Percentiles rank a stretch among this genome's conserved stretches.
These are phyloP conservation scores for Aspiorhynchus laticeps DNA, from an alignment of 2,113 vertebrate species.

Conservation along the genomic window DNA sequence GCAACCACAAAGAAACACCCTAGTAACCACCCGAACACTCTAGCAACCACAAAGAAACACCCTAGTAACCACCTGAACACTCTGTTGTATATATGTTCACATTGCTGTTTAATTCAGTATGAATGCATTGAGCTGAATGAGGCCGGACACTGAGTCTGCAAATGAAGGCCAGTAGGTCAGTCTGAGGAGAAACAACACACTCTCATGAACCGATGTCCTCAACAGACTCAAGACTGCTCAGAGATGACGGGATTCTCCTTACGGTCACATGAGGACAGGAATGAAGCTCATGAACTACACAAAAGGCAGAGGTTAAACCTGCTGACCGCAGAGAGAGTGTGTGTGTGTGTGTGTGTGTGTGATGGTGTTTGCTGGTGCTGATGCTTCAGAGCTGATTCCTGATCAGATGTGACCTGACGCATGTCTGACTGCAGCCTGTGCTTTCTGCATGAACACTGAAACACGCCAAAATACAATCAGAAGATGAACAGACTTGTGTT, in stretches of 20 bases:
- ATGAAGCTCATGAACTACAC: background rate
- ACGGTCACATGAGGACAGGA: background rate
- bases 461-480: background rate
- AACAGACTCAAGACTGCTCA: background rate
- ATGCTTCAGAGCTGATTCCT: background rate
- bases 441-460: background rate
- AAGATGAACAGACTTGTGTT: background rate
- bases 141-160: background rate
- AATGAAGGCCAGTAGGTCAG: conserved; percentile 8
- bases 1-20: background rate
- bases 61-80: no score
- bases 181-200: background rate
- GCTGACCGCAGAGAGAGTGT: no score
- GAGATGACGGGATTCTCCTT: background rate
- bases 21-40: no score
- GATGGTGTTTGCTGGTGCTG: background rate
- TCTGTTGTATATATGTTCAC: no score
- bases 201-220: background rate
- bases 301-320: no score
- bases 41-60: background rate
- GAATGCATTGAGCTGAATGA: background rate
- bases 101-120: no score
- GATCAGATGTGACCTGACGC: background rate
- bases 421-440: background rate
- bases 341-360: no score